These are phyloP conservation scores for Quadriops clusia DNA, from an alignment of 2,888 invertebrate species.

Conservation along the genomic window DNA sequence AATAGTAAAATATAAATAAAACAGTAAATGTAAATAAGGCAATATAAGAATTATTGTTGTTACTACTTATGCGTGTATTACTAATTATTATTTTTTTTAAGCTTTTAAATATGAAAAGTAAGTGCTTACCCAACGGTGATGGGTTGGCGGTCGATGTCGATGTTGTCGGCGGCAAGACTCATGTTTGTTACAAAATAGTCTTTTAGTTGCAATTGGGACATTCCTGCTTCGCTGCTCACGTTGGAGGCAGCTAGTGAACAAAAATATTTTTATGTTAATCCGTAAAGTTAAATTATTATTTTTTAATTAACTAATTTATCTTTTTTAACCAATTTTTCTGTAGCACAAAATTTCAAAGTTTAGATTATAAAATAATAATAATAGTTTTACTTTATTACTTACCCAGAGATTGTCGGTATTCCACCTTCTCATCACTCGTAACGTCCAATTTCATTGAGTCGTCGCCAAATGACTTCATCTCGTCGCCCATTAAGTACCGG, in stretches of 20 bases:
- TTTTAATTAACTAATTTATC: neutral
- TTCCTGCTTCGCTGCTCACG: slow-evolving; percentile 33
- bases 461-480: slow-evolving; percentile 65
- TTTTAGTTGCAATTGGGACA: slow-evolving; percentile 30
- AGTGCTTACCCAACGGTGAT: slow-evolving; percentile 50
- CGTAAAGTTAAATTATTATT: slow-evolving; percentile 1
- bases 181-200: slow-evolving; percentile 29
- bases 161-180: slow-evolving; percentile 41
- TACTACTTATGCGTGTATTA: too few species aligned
- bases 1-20: too few species aligned
- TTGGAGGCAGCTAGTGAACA: slow-evolving; percentile 30
- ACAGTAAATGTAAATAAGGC: too few species aligned
- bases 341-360: too few species aligned
- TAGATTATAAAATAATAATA: too few species aligned
- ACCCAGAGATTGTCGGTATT: slow-evolving; percentile 36
- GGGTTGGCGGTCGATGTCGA: slow-evolving; percentile 50
- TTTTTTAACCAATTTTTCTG: too few species aligned
- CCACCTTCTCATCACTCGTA: slow-evolving; percentile 35
- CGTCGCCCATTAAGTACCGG: slow-evolving; percentile 71
- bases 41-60: too few species aligned
- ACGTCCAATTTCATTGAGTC: slow-evolving; percentile 47
- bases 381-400: slow-evolving; percentile 12
- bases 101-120: slow-evolving; percentile 2
- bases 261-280: neutral
- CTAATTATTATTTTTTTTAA: too few species aligned